These are phyloP conservation scores for Cephalopholis sonnerati DNA, from an alignment of 2,113 vertebrate genomes.

Conservation along the genomic window DNA sequence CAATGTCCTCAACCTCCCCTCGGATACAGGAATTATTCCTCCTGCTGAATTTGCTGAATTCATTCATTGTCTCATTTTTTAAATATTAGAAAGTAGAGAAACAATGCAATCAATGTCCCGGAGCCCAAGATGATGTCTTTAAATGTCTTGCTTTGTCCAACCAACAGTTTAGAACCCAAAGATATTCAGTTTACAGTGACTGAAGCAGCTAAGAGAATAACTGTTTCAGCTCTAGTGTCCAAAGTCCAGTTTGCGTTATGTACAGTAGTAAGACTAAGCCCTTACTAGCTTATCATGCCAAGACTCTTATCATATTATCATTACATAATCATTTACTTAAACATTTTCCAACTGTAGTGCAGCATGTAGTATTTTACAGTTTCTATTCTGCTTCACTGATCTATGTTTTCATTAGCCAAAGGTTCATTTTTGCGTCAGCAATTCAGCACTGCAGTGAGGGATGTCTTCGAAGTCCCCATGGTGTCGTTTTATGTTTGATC, in stretches of 20 bases:
- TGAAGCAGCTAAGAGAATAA: not conserved
- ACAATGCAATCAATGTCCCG: not conserved
- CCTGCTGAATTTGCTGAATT: too few relatives aligned
- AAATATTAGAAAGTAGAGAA: too few relatives aligned
- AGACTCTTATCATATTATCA: not conserved
- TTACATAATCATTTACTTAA: not conserved
- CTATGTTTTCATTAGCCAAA: conserved; percentile 1
- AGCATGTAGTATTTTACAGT: not conserved
- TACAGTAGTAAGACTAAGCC: too few relatives aligned
- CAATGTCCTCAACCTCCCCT: too few relatives aligned
- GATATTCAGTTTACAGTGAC: not conserved
- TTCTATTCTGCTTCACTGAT: conserved; percentile 12
- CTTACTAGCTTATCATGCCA: not conserved
- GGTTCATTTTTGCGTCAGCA: not conserved
- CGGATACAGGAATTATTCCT: too few relatives aligned
- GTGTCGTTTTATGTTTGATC: conserved; percentile 29
- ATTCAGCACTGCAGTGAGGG: not conserved
- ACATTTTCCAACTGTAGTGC: not conserved
- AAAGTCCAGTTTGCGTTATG: not conserved
- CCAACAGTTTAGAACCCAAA: not conserved
- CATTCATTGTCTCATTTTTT: too few relatives aligned
- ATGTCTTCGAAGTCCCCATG: conserved; percentile 15
- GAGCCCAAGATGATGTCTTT: not conserved
- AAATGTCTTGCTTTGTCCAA: not conserved
- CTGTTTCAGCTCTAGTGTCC: not conserved